A percentile compares a stretch with the other conserved stretches of the same genome.
These are phyloP conservation scores for Pedetes capensis DNA, from an alignment of 2,113 vertebrate species.

Conservation along the genomic window DNA sequence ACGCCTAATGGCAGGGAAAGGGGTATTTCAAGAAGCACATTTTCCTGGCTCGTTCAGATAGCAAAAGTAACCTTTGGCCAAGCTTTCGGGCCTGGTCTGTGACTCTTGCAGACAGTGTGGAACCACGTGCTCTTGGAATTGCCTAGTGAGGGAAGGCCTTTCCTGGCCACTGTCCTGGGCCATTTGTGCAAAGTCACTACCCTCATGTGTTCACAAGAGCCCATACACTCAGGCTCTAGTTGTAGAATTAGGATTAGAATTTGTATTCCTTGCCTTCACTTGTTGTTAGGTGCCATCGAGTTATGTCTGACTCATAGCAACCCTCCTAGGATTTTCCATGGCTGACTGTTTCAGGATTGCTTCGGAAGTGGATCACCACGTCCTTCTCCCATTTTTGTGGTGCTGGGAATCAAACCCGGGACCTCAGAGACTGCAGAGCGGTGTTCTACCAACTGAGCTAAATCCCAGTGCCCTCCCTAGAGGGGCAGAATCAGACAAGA, in stretches of 20 bases:
- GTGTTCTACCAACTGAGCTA: too few relatives aligned
- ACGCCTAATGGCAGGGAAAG: neutral
- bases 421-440: too few relatives aligned
- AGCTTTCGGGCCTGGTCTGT: accelerated
- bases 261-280: neutral
- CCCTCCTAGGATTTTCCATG: too few relatives aligned
- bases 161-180: accelerated
- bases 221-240: accelerated
- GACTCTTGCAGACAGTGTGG: too few relatives aligned
- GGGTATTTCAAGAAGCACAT: neutral
- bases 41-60: neutral
- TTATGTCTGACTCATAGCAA: too few relatives aligned
- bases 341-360: too few relatives aligned
- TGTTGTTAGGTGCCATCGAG: too few relatives aligned
- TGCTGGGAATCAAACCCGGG: too few relatives aligned
- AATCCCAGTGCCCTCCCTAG: too few relatives aligned
- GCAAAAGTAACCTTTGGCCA: neutral
- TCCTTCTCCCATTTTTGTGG: too few relatives aligned
- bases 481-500: neutral
- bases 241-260: neutral
- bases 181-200: neutral
- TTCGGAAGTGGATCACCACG: too few relatives aligned
- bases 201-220: accelerated
- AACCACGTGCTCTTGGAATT: accelerated
- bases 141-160: neutral